Percentiles rank a stretch among this genome's conserved stretches.
Conservation (phyloP, 2,797 vertebrate species). For the Alfaro cultratus region DNA sequence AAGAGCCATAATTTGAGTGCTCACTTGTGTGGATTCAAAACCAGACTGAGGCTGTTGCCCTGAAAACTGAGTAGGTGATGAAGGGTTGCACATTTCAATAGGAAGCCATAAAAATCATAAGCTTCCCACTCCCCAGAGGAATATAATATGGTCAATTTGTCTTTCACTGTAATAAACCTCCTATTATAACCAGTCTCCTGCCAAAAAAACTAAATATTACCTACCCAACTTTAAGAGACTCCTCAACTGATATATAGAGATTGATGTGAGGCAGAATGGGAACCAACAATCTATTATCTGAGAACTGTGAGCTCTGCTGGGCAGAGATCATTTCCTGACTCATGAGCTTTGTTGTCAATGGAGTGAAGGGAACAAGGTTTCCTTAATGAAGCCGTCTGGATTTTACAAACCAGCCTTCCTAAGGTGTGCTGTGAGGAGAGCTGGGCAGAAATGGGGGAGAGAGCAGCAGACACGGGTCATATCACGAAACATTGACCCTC, state of each 20-base stretch:
- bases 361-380: slow-evolving; percentile 31
- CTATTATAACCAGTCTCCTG: too few relatives aligned
- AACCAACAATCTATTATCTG: neutral
- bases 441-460: too few relatives aligned
- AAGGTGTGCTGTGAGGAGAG: neutral
- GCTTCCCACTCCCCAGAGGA: slow-evolving; percentile 9
- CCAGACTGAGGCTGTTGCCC: neutral
- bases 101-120: slow-evolving; percentile 26
- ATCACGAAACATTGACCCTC: neutral
- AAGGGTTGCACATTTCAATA: slow-evolving; percentile 3
- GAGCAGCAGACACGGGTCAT: too few relatives aligned
- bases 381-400: slow-evolving; percentile 56
- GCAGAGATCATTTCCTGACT: slow-evolving; percentile 46
- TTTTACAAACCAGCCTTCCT: slow-evolving; percentile 8
- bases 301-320: slow-evolving; percentile 13
- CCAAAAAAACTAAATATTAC: neutral
- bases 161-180: slow-evolving; percentile 9
- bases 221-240: neutral
- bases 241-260: too few relatives aligned
- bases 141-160: slow-evolving; percentile 25
- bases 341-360: slow-evolving; percentile 46
- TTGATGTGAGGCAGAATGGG: too few relatives aligned
- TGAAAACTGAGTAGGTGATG: neutral
- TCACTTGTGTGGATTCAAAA: neutral
- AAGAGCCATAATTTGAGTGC: neutral